These are phyloP conservation scores for Athetis lepigone DNA, from an alignment of 2,888 invertebrate species.

Conservation along the genomic window DNA sequence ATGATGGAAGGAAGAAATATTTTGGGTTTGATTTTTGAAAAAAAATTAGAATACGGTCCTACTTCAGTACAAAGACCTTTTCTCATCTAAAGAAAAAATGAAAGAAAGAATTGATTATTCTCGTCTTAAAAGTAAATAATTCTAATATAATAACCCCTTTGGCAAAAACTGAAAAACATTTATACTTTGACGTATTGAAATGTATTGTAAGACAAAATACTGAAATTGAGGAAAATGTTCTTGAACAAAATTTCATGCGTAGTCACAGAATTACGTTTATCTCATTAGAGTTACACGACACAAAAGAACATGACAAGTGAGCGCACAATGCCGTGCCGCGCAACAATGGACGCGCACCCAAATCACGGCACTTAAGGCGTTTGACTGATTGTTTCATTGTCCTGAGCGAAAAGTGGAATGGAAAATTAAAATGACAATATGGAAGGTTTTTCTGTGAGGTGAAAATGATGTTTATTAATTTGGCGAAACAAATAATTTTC, in stretches of 20 bases:
- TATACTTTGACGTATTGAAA: slow-evolving; percentile 1
- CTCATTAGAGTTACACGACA: slow-evolving; percentile 18
- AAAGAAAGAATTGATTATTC: no score
- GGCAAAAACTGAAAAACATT: neutral
- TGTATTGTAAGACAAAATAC: slow-evolving; percentile 14
- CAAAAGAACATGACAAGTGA: slow-evolving; percentile 53
- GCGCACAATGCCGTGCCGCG: slow-evolving; percentile 51
- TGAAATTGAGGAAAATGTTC: slow-evolving; percentile 24
- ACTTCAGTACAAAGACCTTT: no score
- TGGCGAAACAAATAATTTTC: no score
- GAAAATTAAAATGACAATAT: slow-evolving; percentile 29
- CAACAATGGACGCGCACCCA: slow-evolving; percentile 53
- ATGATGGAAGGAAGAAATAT: no score
- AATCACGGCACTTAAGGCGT: slow-evolving; percentile 58
- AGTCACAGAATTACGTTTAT: slow-evolving; percentile 22
- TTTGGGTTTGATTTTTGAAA: no score
- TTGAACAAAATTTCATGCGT: neutral
- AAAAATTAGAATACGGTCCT: no score
- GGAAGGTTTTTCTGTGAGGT: slow-evolving; percentile 2
- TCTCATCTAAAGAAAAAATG: no score
- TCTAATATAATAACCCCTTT: neutral
- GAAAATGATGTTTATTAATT: no score
- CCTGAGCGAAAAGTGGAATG: slow-evolving; percentile 36
- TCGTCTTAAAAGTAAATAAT: no score
- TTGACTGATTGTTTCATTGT: slow-evolving; percentile 63